Base-by-base conservation (phyloP, 2,888 invertebrate genomes). In the Tetropium fuscum region DNA sequence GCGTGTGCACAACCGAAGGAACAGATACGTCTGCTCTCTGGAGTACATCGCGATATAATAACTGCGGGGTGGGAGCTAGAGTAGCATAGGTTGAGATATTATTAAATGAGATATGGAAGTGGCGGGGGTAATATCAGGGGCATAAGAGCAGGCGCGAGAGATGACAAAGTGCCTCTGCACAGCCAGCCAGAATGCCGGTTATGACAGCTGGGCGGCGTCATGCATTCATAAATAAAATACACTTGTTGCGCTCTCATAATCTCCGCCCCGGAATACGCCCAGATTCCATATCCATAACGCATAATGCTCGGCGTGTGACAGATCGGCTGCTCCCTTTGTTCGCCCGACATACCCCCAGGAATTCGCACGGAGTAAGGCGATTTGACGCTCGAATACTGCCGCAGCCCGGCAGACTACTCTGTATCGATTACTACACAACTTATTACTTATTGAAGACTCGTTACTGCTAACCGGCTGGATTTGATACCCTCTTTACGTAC, bases 161-260 rank as follows among this genome's bases (percentile, higher is more conserved):
- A 81, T 81, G 81, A 81, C 72, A 76, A 79, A 81, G 75, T 76
- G 76, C 73, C 64, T 66, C 73, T 60, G 58, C 69, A 82, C 84
- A 84, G 85, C 87, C 87, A 87, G 86, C 86, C 86, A 86, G 84
- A 84, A 84, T 83, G 80, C 80, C 85, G 85, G 86, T 88, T 88
- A 88, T 88, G 87, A 88, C 87, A 87, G 86, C 84, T 79, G 86
- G 88, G 87, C 86, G 87, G 87, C 80, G 86, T 84, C 85, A 82
- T 81, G 83, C 82, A 83, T 85, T 88, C 87, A 87, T 87, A 87
- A 87, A 87, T 87, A 87, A 87, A 86, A 87, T 86, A 85, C 86
- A 87, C 87, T 87, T 87, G 87, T 84, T 83, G 83, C 84, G 74
- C 81, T 81, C 78, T 82, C 82, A 83, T 86, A 84, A 86, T 86